Base-by-base conservation (phyloP, 1,140 invertebrate genomes). In the Argopecten irradians region DNA sequence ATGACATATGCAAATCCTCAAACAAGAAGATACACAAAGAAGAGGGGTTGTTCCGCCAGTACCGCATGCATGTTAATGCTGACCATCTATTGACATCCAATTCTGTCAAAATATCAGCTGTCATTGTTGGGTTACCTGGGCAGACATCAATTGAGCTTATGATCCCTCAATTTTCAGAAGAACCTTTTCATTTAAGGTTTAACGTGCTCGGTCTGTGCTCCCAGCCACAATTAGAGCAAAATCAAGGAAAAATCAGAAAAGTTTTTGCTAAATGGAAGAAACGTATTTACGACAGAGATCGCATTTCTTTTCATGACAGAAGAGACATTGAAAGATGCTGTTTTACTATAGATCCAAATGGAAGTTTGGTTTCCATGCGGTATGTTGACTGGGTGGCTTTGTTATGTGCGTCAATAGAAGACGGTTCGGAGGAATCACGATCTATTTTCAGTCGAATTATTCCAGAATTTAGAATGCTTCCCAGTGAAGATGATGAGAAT, bases 1-100 rank as follows among this genome's bases (percentile, higher is more conserved):
- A 46, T 14, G 82, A 84, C 39, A 83, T 93, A 34, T 93, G 92
- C 86, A 34, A 28, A 14, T 84, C 85, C 41, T 87, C 90, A n/a
- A 94, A 91, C 86, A 85, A 90, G 82, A 88, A 84, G 7, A 88
- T 71, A 1, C 71, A 85, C n/a, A 89, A 87, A 87, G 90, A 87
- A 82, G 92, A 92, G 28, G 55, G 84, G 35, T 93, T 91, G 35
- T 36, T 87, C 46, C 90, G 89, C 34, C 34, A 88, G 5, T 92
- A 89, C 35, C 55, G n/a, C n/a, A n/a, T n/a, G n/a, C 22, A 71
- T 7, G n/a, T 71, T 22, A 5, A 16, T 8, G 55, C 22, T 71
- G n/a, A 22, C 13, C 55, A 71, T 71, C n/a, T 71, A 16, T 28
- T 28, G 55, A 11, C 8, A 3, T 28, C 55, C 22, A 71, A 71